Conservation (phyloP, 2,797 vertebrate species). For the Trachurus trachurus region DNA sequence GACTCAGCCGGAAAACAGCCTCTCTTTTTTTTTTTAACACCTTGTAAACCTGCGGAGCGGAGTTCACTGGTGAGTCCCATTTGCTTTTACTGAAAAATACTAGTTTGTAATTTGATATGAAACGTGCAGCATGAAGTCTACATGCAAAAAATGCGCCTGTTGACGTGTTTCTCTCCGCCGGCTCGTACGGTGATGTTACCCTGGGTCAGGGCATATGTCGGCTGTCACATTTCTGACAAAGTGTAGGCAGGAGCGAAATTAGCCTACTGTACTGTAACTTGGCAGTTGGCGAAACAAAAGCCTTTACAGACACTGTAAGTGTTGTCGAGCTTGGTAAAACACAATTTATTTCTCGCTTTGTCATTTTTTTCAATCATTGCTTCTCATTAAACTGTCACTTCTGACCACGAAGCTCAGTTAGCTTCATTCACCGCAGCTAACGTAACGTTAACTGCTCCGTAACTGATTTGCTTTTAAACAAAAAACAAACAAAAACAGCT, state of each 20-base stretch:
- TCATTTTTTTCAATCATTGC: constrained; percentile 6
- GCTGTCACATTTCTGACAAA: constrained; percentile 66
- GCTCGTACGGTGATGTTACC: constrained; percentile 32
- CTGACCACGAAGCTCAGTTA: constrained; percentile 26
- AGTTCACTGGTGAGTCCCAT: constrained; percentile 80
- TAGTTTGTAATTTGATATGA: background rate
- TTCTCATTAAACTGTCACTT: constrained; percentile 15
- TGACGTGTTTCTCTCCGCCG: constrained; percentile 8
- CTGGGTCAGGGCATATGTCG: constrained; percentile 65
- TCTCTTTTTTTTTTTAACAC: constrained; percentile 56
- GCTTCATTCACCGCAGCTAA: constrained; percentile 44
- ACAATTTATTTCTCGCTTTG: background rate
- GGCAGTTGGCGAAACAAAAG: constrained; percentile 30
- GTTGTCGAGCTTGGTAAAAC: background rate
- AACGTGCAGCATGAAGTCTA: background rate
- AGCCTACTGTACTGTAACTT: constrained; percentile 44
- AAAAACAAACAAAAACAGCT: background rate
- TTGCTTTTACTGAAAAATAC: constrained; percentile 11
- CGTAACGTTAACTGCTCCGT: constrained; percentile 29
- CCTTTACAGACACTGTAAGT: background rate
- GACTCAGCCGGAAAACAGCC: constrained; percentile 82
- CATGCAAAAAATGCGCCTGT: background rate
- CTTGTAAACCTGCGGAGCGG: constrained; percentile 69
- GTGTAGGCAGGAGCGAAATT: constrained; percentile 48
- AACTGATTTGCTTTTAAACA: background rate